Conservation (phyloP, 2,888 invertebrate genomes). For the Ashinkailepas kermadecensis region DNA sequence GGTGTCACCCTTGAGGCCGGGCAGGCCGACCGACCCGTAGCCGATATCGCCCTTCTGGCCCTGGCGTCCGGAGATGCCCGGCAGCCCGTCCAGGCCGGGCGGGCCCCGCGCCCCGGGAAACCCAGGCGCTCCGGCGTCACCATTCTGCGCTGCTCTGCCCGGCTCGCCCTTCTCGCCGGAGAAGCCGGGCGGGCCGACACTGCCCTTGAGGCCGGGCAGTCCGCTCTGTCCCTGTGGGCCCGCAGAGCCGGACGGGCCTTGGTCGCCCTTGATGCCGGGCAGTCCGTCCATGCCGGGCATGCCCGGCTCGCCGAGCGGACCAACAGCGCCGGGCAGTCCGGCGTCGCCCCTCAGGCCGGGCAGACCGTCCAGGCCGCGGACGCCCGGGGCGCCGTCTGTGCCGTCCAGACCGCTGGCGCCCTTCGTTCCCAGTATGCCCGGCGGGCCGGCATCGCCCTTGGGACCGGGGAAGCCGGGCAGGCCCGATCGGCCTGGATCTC, state of each 20-base stretch:
- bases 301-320: conserved; percentile 49
- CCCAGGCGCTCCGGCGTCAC: conserved; percentile 56
- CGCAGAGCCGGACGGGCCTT: conserved; percentile 36
- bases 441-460: conserved; percentile 57
- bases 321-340: conserved; percentile 41
- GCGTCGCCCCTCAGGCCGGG: conserved; percentile 38
- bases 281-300: conserved; percentile 41
- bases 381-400: conserved; percentile 57
- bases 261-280: conserved; percentile 40
- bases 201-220: conserved; percentile 46
- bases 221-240: conserved; percentile 40
- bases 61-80: conserved; percentile 52
- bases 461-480: conserved; percentile 54
- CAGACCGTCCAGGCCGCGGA: conserved; percentile 50
- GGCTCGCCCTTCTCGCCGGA: conserved; percentile 52
- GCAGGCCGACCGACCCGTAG: conserved; percentile 47
- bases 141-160: conserved; percentile 51
- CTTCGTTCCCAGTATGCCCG: conserved; percentile 35
- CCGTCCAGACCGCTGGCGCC: conserved; percentile 37
- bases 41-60: conserved; percentile 45
- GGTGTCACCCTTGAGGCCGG: conserved; percentile 67
- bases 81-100: conserved; percentile 53
- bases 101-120: conserved; percentile 41
- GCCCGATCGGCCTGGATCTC: conserved; percentile 31
- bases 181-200: conserved; percentile 37